phyloP scores from a whole-genome alignment of 1,140 invertebrate genomes.

The Meloidogyne hapla region DNA sequence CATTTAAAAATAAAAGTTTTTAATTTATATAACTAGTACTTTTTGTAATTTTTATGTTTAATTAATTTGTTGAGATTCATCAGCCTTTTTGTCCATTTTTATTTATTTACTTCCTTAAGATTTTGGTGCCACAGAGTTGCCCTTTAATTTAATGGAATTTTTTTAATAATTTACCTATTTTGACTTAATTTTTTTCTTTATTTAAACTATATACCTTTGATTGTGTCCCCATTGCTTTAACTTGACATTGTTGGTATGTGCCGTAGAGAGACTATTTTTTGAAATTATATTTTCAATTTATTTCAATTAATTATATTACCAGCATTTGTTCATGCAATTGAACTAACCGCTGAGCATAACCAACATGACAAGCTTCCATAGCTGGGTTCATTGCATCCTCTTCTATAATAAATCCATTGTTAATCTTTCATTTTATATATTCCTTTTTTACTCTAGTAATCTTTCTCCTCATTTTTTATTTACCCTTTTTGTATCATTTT shows the following conservation, averaged over 20 bases:
- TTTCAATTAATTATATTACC: slow-evolving; percentile 23
- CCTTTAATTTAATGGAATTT: slow-evolving; percentile 18
- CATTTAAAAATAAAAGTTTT: no score
- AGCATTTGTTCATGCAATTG: slow-evolving; percentile 51
- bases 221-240: slow-evolving; percentile 24
- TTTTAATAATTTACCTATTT: slow-evolving; percentile 12
- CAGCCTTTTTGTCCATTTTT: background rate
- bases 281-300: background rate
- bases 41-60: no score
- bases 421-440: no score
- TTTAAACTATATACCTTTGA: background rate
- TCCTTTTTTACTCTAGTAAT: no score
- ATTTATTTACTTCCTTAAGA: background rate
- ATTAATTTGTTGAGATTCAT: no score
- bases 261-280: slow-evolving; percentile 36
- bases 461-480: no score
- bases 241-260: slow-evolving; percentile 43
- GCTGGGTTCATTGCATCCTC: slow-evolving; percentile 30
- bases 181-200: background rate
- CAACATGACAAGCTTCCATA: slow-evolving; percentile 40
- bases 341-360: slow-evolving; percentile 40
- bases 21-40: no score
- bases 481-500: no score
- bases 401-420: background rate
- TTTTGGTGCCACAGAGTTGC: no score